Evolutionary conservation across 2,113 vertebrate genomes (phyloP), one percentile per base, ranked within the genome.

Genomic region (Tachysurus fulvidraco): DNA sequence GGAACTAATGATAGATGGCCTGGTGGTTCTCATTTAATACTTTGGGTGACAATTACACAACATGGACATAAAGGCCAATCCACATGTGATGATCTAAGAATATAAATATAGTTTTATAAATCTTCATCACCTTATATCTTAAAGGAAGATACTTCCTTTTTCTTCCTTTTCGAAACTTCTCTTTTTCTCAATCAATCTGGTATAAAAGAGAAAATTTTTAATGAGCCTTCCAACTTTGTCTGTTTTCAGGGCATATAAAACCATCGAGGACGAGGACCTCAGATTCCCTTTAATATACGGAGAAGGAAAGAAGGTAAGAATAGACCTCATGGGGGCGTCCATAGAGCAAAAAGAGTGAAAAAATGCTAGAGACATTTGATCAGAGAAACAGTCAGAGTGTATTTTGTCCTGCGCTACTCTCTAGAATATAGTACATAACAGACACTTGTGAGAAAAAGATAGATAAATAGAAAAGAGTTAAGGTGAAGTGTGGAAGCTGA

Each of bases 291-390:
- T 91, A 83, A 90, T 91, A 87, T 92, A 91, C 12, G 90, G 90
- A 23, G 96, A 97, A 96, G 96, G 96, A 89, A 97, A 97, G 92
- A 97, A 97, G 96, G 96, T 97, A 94, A 91, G 95, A 23, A 8
- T 60, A 10, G 3, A 3, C 36, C 8, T 83, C 88, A 11, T 77
- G 46, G 46, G 21, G 25, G 57, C 7, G 44, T 64, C 59, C 41
- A 50, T 46, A 46, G 81, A 10, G 28, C 9, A 5, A 65, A 64
- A 54, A 52, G 41, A 11, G 60, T n/a, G 50, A 54, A 86, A 86
- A 19, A 52, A 54, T 16, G 5, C 46, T 13, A 81, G 54, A 14
- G 30, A 0, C 19, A 41, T 17, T 19, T 23, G 8, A 65, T 2
- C 13, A 6, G 79, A 46, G n/a, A 78, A 60, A 13, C 50, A 54